Evolutionary conservation across 1,140 invertebrate species (phyloP), one percentile per base, ranked within the genome.

Genomic region (Galendromus occidentalis): DNA sequence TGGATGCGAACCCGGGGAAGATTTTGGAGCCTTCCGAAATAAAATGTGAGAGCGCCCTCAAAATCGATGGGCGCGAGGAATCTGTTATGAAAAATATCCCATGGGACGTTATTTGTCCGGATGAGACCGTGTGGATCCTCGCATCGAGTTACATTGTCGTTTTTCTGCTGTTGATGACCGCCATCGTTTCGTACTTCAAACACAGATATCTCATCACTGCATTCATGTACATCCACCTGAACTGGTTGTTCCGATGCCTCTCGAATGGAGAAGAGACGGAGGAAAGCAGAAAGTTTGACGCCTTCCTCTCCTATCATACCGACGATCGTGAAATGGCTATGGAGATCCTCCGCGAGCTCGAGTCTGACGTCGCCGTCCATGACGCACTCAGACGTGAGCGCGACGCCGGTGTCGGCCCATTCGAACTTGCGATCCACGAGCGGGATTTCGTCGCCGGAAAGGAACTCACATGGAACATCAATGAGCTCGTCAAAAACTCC

Each of bases 401-500:
- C 7, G 45, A 4, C 4, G 14, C 20, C 20, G 14, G 14, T 14
- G 45, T 25, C 28, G 14, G 18, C 7, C 18, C 28, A 4, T 78
- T 76, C 69, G 69, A 71, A 42, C 68, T 80, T 0, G 92, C 88
- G 72, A 71, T 93, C 4, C 88, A 91, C 72, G 83, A 83, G 67
- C 78, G 90, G 17, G 86, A 94, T 72, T 93, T 86, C 83, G 66
- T 75, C 9, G 71, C 74, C 1, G 78, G 89, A 0, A 84, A 85
- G 63, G 83, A 80, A 71, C 89, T 93, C 69, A 81, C 84, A 0
- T 82, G 79, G 70, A 87, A 92, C 72, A 91, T 94, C 64, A 78
- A 82, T 0, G 76, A 81, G 0, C 87, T 86, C 0, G 86, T 94
- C 0, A 79, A 84, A 29, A 79, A 83, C 6, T 92, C 88, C 0